Evolutionary conservation across 2,113 vertebrate species (phyloP).

Genomic region (Planiliza haematocheilus): DNA sequence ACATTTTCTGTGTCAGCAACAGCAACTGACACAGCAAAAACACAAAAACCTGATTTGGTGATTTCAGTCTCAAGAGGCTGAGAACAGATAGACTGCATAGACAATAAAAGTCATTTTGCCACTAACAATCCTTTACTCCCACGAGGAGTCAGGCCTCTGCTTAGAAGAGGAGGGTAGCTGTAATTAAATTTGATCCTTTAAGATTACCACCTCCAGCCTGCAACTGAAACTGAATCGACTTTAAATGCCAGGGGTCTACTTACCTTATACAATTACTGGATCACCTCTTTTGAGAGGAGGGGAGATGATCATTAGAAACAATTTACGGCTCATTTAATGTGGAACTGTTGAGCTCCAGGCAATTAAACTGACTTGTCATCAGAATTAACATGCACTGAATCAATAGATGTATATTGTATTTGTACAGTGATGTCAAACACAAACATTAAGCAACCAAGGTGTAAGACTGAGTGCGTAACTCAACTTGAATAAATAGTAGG

Average conservation of each 20-base stretch:
- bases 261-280: conserved; percentile 6
- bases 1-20: too few relatives aligned
- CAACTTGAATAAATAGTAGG: too few relatives aligned
- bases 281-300: not conserved
- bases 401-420: not conserved
- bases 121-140: conserved; percentile 2
- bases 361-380: conserved; percentile 2
- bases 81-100: not conserved
- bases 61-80: not conserved
- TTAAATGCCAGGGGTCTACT: conserved; percentile 58
- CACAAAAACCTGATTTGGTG: too few relatives aligned
- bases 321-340: conserved; percentile 25
- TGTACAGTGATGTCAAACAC: not conserved
- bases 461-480: too few relatives aligned
- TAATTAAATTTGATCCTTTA: conserved; percentile 41
- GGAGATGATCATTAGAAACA: conserved; percentile 16
- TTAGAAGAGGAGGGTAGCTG: not conserved
- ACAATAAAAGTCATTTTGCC: not conserved
- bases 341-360: not conserved
- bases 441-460: too few relatives aligned
- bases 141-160: conserved; percentile 13
- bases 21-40: too few relatives aligned
- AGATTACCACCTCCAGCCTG: conserved; percentile 22
- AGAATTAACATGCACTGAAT: conserved; percentile 12
- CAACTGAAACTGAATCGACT: conserved; percentile 37